Evolutionary conservation across 2,888 invertebrate species (phyloP), one percentile per base, ranked within the genome.

Genomic region (Ferdinandea cuprea): DNA sequence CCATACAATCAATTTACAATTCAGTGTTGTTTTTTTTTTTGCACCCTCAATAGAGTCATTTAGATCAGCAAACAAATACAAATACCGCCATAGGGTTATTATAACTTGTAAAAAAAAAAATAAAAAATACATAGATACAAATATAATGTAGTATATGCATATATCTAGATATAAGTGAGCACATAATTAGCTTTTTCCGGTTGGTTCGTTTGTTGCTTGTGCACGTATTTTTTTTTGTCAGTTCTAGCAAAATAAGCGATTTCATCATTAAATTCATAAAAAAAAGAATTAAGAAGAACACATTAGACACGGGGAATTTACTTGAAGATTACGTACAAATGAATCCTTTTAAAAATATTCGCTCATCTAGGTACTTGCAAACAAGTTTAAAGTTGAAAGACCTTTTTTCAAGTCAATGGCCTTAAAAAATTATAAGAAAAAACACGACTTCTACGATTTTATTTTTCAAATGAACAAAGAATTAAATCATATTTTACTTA

Each of bases 151-250:
- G 25, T 25, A 32, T 32, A 19, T 4, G 19, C 17, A 19, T 17
- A 37, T 21, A 59, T 15, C 3, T 28, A 13, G 3, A 17, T 58
- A 40, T 40, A 28, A 25, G 42, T 17, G 68, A 74, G 59, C 66
- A 68, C 79, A 73, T 79, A 79, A 79, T 79, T 79, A 79, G 79
- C 79, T 66, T 73, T 72, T 79, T 79, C 79, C 79, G 79, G 59
- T 28, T 73, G 52, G 63, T 13, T 73, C 73, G 73, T 74, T 66
- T 66, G 74, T 74, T 66, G 59, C 74, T 59, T 76, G 74, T 48
- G 69, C 58, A 69, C 58, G 58, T 44, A 56, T 40, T 37, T 50
- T 17, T 52, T 32, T 48, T 48, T 35, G 32, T 21, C 7, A 9
- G 17, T 46, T 19, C 17, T 30, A 68, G 44, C n/a, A n/a, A 44